Evolutionary conservation across 2,888 invertebrate genomes (phyloP).

Genomic region (Tipula helvola): DNA sequence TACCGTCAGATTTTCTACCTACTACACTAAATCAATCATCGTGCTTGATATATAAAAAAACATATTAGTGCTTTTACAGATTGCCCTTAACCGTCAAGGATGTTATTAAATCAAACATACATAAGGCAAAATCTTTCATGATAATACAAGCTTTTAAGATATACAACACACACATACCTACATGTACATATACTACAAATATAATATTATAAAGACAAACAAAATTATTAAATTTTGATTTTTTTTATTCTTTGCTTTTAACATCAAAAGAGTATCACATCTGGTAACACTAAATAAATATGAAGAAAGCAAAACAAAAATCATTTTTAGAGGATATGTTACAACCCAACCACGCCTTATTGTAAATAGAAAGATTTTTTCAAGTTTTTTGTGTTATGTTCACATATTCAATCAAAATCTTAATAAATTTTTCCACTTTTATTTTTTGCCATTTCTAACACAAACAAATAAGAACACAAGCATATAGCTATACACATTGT

Average conservation of each 20-base stretch:
- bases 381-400: neutral
- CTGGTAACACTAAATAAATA: conserved; percentile 4
- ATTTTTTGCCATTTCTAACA: neutral
- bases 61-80: neutral
- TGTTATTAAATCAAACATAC: neutral
- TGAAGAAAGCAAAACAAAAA: neutral
- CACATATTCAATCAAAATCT: neutral
- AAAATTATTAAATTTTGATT: neutral
- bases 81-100: neutral
- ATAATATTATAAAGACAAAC: neutral
- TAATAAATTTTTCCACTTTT: neutral
- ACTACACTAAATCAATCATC: neutral
- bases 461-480: neutral
- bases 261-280: conserved; percentile 1
- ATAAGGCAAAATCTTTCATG: neutral
- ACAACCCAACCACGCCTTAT: neutral
- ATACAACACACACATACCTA: neutral
- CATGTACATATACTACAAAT: neutral
- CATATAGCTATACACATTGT: neutral
- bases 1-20: neutral
- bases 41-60: neutral
- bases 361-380: neutral
- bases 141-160: neutral
- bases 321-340: neutral
- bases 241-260: neutral